Conservation (phyloP, 2,888 invertebrate genomes). For the Boloria euphrosyne region DNA sequence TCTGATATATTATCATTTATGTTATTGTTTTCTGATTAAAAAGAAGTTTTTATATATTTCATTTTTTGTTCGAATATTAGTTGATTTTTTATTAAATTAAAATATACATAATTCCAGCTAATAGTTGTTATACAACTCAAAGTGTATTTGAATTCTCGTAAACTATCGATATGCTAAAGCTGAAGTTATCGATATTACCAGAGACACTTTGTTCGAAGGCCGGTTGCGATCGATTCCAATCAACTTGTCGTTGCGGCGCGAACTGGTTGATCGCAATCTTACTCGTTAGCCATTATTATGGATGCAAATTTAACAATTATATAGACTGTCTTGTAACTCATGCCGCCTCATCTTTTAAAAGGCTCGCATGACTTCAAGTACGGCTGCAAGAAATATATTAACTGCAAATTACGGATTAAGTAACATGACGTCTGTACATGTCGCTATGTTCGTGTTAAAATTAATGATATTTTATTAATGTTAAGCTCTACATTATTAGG, state of each 20-base stretch:
- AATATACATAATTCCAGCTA: not conserved
- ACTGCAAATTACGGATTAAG: slow-evolving; percentile 41
- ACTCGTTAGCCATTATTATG: slow-evolving; percentile 73
- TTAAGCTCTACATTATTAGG: not conserved
- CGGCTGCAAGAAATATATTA: slow-evolving; percentile 53
- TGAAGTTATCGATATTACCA: slow-evolving; percentile 24
- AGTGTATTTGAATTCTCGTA: not conserved
- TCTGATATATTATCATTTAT: slow-evolving; percentile 15
- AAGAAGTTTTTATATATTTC: not conserved
- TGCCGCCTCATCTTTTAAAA: slow-evolving; percentile 51
- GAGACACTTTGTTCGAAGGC: slow-evolving; percentile 27
- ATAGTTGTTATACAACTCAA: not conserved
- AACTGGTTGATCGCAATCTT: slow-evolving; percentile 72
- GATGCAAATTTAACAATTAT: slow-evolving; percentile 77
- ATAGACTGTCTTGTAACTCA: slow-evolving; percentile 51
- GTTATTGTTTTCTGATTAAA: slow-evolving; percentile 1
- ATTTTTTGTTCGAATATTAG: too few species aligned
- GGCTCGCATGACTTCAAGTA: slow-evolving; percentile 57
- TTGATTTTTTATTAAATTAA: not conserved
- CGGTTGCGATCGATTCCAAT: slow-evolving; percentile 45
- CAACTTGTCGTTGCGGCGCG: slow-evolving; percentile 68
- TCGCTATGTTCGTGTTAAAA: not conserved
- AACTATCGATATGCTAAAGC: slow-evolving; percentile 23
- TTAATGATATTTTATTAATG: not conserved
- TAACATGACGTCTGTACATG: slow-evolving; percentile 10